phyloP scores from a whole-genome alignment of 2,113 vertebrate species.

The Petromus typicus region DNA sequence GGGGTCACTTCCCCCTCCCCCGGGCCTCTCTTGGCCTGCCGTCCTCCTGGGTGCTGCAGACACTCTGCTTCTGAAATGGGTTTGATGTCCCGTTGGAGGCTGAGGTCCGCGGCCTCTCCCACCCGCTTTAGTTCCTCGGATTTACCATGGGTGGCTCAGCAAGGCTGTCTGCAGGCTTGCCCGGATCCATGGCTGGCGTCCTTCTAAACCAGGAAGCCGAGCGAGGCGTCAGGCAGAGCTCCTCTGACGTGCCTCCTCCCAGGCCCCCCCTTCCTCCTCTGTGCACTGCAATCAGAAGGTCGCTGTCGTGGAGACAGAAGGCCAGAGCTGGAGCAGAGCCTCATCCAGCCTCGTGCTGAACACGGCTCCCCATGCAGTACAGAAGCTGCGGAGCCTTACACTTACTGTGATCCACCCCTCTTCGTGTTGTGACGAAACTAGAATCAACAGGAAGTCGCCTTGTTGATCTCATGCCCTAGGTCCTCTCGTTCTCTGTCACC shows the following conservation, averaged over 20 bases:
- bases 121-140: neutral
- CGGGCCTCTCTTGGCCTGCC: neutral
- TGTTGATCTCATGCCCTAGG: neutral
- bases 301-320: neutral
- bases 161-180: neutral
- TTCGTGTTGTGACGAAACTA: neutral
- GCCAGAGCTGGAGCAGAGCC: neutral
- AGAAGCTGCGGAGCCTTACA: neutral
- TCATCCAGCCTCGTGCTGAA: neutral
- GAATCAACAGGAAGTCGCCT: neutral
- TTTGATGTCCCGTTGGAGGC: neutral
- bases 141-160: neutral
- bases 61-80: neutral
- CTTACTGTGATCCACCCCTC: neutral
- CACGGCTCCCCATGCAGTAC: neutral
- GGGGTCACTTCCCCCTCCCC: neutral
- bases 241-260: neutral
- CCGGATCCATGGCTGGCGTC: no score
- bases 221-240: accelerated
- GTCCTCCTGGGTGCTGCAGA: neutral
- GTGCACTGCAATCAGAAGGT: neutral
- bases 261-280: neutral
- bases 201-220: neutral
- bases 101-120: neutral
- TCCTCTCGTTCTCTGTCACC: neutral